Conservation (phyloP, 2,113 vertebrate genomes). For the Macquaria ambigua region DNA sequence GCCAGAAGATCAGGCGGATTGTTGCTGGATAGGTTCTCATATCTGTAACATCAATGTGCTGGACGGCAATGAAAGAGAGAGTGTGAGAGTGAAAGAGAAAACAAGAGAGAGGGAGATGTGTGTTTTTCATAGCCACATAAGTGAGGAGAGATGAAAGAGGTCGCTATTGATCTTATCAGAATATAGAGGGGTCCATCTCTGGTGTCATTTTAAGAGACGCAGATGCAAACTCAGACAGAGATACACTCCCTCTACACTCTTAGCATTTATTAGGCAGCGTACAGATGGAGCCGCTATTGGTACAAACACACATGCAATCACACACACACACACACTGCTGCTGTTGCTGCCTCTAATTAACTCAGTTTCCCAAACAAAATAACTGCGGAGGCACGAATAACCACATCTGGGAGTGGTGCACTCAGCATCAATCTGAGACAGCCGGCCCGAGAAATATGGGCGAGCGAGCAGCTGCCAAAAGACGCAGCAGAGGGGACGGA, state of each 20-base stretch:
- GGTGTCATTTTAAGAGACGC: slow-evolving; percentile 38
- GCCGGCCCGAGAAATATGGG: slow-evolving; percentile 41
- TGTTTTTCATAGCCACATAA: slow-evolving; percentile 42
- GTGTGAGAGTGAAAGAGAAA: slow-evolving; percentile 16
- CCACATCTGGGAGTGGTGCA: slow-evolving; percentile 62
- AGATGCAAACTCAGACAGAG: slow-evolving; percentile 22
- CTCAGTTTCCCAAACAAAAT: slow-evolving; percentile 63
- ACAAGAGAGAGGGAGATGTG: slow-evolving; percentile 19
- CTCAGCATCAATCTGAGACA: slow-evolving; percentile 55
- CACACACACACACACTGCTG: background rate
- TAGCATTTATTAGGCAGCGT: slow-evolving; percentile 35
- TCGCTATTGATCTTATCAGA: slow-evolving; percentile 47
- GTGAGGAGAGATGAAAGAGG: slow-evolving; percentile 64
- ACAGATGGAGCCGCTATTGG: slow-evolving; percentile 44
- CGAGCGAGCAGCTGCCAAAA: slow-evolving; percentile 56
- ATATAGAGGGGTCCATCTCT: slow-evolving; percentile 36
- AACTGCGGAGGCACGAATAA: slow-evolving; percentile 44
- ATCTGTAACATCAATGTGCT: slow-evolving; percentile 73
- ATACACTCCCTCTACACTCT: slow-evolving; percentile 23
- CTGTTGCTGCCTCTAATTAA: slow-evolving; percentile 65
- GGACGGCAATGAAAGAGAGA: slow-evolving; percentile 62
- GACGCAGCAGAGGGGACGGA: background rate
- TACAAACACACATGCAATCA: background rate
- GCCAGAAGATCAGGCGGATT: slow-evolving; percentile 65
- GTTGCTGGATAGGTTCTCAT: slow-evolving; percentile 67